Evolutionary conservation across 2,888 invertebrate genomes (phyloP), one percentile per base, ranked within the genome.

Genomic region (Cenopis cana): DNA sequence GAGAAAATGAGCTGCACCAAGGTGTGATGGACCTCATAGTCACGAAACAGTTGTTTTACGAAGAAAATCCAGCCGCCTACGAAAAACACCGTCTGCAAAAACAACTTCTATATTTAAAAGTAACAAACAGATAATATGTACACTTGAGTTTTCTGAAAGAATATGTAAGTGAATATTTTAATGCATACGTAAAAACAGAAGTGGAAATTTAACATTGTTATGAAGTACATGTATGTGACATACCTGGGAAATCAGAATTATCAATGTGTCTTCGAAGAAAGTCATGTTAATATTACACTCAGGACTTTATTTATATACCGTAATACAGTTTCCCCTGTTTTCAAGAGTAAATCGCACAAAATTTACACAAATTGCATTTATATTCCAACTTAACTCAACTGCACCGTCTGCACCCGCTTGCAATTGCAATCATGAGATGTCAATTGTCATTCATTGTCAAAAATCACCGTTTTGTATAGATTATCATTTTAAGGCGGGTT

Each of bases 21-120:
- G 73, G 97, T 95, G 85, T 99, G 98, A 80, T 98, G 98, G 6
- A 99, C 98, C 94, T 99, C 99, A 93, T 99, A 99, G 86, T 99
- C 98, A 76, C 97, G 96, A 86, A 99, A 99, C 57, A 99, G 94
- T 89, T 98, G 97, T 87, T 98, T 99, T 81, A 99, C 97, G 85
- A 99, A 99, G 91, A 99, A 99, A 73, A 99, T 95, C 98, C 99
- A 99, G 72, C 99, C 99, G 74, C 98, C 98, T 69, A 97, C 95
- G 89, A 99, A 99, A 90, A 99, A 99, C 66, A 98, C 89, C 67
- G 97, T 95, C 98, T 99, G 90, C 49, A 95, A 89, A 77, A 74
- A 66, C 73, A 67, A 20, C 41, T 17, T 14, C n/a, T 38, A 33
- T 38, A 3, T 24, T 57, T 46, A 29, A 17, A 20, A 17, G 20